Evolutionary conservation across 2,797 vertebrate species (phyloP).

Genomic region (Sebastes ruberrimus): DNA sequence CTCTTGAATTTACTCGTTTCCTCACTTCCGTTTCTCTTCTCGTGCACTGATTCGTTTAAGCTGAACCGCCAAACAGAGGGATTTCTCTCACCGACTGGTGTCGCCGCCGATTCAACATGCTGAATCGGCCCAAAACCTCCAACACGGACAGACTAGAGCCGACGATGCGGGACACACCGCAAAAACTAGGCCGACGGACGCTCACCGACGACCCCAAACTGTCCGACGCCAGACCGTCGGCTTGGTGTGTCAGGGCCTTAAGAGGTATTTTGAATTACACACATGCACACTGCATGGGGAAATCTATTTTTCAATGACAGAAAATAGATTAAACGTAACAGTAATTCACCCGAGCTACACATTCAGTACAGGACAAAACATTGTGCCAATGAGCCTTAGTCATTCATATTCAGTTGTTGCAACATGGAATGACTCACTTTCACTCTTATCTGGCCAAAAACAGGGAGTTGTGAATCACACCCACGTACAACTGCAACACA

Average conservation of each 20-base stretch:
- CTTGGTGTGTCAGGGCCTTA: too few relatives aligned
- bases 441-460: conserved; percentile 14
- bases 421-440: conserved; percentile 4
- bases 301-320: not conserved
- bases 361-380: not conserved
- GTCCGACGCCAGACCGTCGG: too few relatives aligned
- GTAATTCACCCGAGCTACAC: not conserved
- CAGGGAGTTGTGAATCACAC: conserved; percentile 13
- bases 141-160: too few relatives aligned
- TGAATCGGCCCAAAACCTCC: not conserved
- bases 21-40: too few relatives aligned
- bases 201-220: too few relatives aligned
- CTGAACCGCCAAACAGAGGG: not conserved
- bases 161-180: too few relatives aligned
- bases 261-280: not conserved
- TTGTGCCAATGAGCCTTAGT: not conserved
- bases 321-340: not conserved
- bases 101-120: not conserved
- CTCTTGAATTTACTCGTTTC: too few relatives aligned
- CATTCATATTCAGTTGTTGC: conserved; percentile 14
- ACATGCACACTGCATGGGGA: not conserved
- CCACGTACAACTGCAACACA: conserved; percentile 9
- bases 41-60: too few relatives aligned
- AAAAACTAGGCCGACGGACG: too few relatives aligned
- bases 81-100: not conserved